phyloP scores from a whole-genome alignment of 2,888 invertebrate genomes.

The Cerceris ruficornis region DNA sequence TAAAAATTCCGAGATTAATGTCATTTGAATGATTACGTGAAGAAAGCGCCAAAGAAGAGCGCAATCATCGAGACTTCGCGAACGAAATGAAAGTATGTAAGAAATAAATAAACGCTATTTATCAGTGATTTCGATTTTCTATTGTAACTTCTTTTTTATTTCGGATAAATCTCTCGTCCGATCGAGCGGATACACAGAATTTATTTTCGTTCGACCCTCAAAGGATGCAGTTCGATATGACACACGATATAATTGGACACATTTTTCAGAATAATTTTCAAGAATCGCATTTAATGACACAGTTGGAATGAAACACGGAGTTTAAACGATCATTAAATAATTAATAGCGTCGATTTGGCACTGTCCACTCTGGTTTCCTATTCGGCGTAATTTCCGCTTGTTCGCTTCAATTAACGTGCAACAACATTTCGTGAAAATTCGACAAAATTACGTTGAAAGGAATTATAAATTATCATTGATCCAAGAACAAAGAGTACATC shows the following conservation, averaged over 20 bases:
- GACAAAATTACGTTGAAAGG: too few species aligned
- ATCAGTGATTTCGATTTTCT: background rate
- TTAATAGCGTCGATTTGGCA: conserved; percentile 46
- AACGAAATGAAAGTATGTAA: conserved; percentile 1
- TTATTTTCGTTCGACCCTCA: background rate
- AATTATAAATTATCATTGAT: too few species aligned
- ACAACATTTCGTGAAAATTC: background rate
- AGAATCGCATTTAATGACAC: background rate
- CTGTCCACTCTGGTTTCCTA: conserved; percentile 49
- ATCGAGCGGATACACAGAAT: background rate
- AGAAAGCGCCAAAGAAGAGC: background rate
- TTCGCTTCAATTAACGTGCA: background rate
- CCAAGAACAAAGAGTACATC: too few species aligned
- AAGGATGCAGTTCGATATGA: background rate
- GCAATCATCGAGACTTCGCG: background rate
- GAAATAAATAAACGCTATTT: background rate
- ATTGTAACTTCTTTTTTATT: background rate
- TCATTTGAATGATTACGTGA: too few species aligned
- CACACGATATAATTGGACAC: background rate
- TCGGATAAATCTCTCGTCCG: background rate
- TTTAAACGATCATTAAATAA: background rate
- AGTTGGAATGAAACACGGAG: background rate
- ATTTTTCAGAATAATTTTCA: background rate
- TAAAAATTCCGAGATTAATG: too few species aligned
- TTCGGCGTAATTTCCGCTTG: conserved; percentile 48